These are phyloP conservation scores for Eristalis pertinax DNA, from an alignment of 2,888 invertebrate genomes.

Conservation along the genomic window DNA sequence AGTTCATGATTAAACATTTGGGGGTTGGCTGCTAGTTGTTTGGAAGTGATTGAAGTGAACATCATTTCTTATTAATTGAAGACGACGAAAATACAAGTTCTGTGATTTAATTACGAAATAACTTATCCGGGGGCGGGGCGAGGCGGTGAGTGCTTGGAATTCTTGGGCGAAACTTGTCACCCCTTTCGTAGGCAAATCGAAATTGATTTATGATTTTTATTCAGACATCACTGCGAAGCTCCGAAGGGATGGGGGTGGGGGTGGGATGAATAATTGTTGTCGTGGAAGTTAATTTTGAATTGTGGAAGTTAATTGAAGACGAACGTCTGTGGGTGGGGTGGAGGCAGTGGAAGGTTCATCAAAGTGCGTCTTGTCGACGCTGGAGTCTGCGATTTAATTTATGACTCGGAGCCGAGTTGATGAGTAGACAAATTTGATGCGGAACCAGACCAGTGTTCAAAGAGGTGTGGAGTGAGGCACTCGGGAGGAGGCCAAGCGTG, in stretches of 20 bases:
- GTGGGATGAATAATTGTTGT: slow-evolving; percentile 62
- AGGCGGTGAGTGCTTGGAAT: slow-evolving; percentile 49
- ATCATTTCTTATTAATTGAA: slow-evolving; percentile 75
- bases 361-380: slow-evolving; percentile 14
- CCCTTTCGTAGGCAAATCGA: slow-evolving; percentile 58
- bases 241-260: not conserved
- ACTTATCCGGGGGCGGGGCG: slow-evolving; percentile 41
- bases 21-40: slow-evolving; percentile 67
- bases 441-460: not conserved
- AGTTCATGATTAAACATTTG: slow-evolving; percentile 44
- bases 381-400: slow-evolving; percentile 22
- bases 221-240: not conserved
- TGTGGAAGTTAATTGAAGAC: slow-evolving; percentile 63
- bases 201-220: slow-evolving; percentile 71
- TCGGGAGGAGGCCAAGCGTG: too few relatives aligned
- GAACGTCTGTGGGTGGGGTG: not conserved
- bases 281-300: slow-evolving; percentile 53
- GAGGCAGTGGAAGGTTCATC: slow-evolving; percentile 20
- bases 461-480: too few relatives aligned
- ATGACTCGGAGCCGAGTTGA: slow-evolving; percentile 36
- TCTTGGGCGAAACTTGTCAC: slow-evolving; percentile 44
- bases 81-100: slow-evolving; percentile 74
- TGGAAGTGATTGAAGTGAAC: slow-evolving; percentile 73
- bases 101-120: slow-evolving; percentile 74
- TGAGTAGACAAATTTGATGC: slow-evolving; percentile 33